A percentile compares a stretch with the other conserved stretches of the same genome.
phyloP scores from a whole-genome alignment of 2,888 invertebrate genomes.

The Helleia helle region DNA sequence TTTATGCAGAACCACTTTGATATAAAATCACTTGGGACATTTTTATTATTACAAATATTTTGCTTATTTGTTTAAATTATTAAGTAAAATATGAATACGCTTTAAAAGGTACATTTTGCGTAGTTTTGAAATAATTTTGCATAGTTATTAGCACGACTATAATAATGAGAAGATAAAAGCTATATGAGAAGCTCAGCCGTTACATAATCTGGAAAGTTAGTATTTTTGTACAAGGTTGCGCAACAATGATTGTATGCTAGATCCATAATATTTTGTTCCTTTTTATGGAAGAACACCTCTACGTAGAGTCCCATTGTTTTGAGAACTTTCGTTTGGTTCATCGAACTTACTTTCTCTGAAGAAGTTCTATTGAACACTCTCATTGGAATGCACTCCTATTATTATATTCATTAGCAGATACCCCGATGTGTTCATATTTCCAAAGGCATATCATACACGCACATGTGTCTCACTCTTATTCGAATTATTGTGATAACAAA shows the following conservation, averaged over 20 bases:
- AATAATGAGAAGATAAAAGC: no score
- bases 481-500: slow-evolving; percentile 1
- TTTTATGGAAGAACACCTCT: slow-evolving; percentile 7
- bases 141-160: no score
- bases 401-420: slow-evolving; percentile 54
- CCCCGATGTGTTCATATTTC: slow-evolving; percentile 29
- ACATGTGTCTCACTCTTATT: no score
- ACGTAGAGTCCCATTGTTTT: slow-evolving; percentile 19
- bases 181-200: no score
- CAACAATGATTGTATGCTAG: not conserved
- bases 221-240: not conserved
- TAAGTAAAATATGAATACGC: no score
- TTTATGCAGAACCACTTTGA: no score
- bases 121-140: no score
- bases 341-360: slow-evolving; percentile 69
- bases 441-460: slow-evolving; percentile 29
- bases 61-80: no score
- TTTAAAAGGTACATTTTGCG: no score
- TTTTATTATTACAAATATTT: no score
- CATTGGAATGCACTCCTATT: slow-evolving; percentile 62
- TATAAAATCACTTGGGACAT: no score
- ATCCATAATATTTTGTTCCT: not conserved
- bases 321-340: slow-evolving; percentile 69
- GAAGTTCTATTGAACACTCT: slow-evolving; percentile 45
- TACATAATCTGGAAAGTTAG: slow-evolving; percentile 3